phyloP scores from a whole-genome alignment of 2,888 invertebrate genomes.

The Drepanosiphum platanoidis region DNA sequence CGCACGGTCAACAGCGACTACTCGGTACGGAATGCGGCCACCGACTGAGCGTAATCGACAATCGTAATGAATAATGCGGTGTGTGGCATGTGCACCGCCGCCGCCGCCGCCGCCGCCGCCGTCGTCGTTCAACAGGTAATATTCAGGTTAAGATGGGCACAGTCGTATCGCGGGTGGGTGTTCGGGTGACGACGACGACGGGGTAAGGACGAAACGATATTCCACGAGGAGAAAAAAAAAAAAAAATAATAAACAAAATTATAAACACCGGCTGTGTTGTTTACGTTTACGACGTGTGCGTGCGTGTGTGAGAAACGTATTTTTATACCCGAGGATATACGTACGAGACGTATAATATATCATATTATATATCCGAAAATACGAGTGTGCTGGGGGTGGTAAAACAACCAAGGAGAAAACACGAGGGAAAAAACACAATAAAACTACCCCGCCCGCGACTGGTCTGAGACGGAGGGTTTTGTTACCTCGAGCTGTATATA shows the following conservation, averaged over 20 bases:
- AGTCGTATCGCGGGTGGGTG: constrained; percentile 19
- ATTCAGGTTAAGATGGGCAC: constrained; percentile 62
- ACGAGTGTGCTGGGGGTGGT: neutral
- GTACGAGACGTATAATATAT: no score
- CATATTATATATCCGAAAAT: constrained; percentile 11
- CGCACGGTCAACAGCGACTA: neutral
- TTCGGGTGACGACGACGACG: constrained; percentile 9
- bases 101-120: neutral
- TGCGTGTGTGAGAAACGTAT: no score
- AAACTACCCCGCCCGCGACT: constrained; percentile 5
- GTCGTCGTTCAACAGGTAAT: constrained; percentile 39
- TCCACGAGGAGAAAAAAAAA: constrained; percentile 26
- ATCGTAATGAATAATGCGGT: constrained; percentile 26
- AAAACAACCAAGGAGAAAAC: neutral
- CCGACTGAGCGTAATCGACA: constrained; percentile 43
- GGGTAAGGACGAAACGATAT: constrained; percentile 38
- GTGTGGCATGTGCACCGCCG: constrained; percentile 46
- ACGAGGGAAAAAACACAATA: neutral
- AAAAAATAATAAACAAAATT: constrained; percentile 18
- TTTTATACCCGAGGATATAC: neutral
- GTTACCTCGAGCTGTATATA: no score
- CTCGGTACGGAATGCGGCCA: constrained; percentile 58
- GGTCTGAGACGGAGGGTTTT: neutral
- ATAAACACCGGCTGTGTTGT: neutral
- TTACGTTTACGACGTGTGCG: neutral